Evolutionary conservation across 2,113 vertebrate genomes (phyloP).

Genomic region (Bubo bubo): DNA sequence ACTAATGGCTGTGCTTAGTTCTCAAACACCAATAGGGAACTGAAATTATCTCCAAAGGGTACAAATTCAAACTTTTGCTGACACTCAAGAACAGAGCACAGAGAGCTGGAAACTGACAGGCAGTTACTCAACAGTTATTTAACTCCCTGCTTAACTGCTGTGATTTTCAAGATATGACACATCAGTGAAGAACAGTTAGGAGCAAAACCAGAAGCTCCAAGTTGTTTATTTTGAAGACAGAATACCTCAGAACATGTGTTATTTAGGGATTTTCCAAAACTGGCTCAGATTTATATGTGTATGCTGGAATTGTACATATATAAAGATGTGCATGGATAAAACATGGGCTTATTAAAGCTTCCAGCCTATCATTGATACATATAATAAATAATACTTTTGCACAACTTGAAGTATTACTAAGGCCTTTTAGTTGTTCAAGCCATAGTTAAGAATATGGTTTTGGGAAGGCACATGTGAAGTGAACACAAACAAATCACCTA

Average conservation of each 20-base stretch:
- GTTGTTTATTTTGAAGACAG: background rate
- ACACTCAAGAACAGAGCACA: background rate
- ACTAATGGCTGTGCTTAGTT: background rate
- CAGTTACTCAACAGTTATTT: background rate
- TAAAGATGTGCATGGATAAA: background rate
- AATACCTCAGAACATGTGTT: background rate
- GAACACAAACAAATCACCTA: background rate
- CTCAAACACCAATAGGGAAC: background rate
- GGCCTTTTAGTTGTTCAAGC: background rate
- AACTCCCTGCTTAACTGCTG: background rate
- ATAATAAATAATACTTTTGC: background rate
- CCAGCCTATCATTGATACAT: fast-evolving
- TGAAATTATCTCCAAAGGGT: background rate
- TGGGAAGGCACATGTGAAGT: background rate
- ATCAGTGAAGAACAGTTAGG: background rate
- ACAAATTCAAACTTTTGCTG: background rate
- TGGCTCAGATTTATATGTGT: too few species aligned
- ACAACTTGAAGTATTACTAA: background rate
- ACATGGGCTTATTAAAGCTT: background rate
- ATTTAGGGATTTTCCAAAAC: background rate
- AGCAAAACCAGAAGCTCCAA: background rate
- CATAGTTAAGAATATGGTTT: background rate
- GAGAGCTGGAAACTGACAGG: background rate
- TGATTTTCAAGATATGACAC: background rate
- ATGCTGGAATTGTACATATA: background rate